A percentile compares a stretch with the other conserved stretches of the same genome.
Evolutionary conservation across 2,888 invertebrate genomes (phyloP).

Genomic region (Rapana venosa): DNA sequence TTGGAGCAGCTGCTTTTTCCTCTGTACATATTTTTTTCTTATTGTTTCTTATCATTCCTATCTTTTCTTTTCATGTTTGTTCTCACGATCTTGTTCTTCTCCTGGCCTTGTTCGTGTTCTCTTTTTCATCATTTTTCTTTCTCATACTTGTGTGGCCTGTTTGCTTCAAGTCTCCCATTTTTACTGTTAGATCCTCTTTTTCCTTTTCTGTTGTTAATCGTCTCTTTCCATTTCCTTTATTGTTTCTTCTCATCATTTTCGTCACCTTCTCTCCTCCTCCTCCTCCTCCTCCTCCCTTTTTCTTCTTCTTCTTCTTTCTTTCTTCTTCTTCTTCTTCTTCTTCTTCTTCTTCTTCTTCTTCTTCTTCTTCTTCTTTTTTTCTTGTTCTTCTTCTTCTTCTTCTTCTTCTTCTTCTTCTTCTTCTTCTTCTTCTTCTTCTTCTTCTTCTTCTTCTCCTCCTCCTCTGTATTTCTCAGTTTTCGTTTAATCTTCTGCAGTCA

Average conservation of each 20-base stretch:
- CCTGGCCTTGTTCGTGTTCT: not conserved
- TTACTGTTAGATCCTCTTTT: not conserved
- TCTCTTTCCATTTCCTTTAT: not conserved
- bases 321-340: not conserved
- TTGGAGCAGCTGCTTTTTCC: no score
- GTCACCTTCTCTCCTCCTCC: not conserved
- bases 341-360: not conserved
- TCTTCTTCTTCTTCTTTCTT: not conserved
- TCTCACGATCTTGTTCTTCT: not conserved
- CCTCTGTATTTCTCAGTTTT: not conserved
- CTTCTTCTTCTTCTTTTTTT: not conserved
- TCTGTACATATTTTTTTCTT: not conserved
- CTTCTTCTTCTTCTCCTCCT: not conserved
- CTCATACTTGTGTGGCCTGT: not conserved
- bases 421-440: not conserved
- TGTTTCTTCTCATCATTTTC: not conserved
- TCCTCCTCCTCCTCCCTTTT: not conserved
- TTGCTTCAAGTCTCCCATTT: not conserved
- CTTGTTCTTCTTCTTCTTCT: not conserved
- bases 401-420: constrained; percentile 2
- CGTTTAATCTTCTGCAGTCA: not conserved
- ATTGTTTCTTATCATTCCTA: not conserved
- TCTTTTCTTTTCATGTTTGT: not conserved
- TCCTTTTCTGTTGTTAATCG: not conserved
- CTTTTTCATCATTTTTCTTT: not conserved